Conservation (phyloP, 2,797 vertebrate genomes). For the Euphonia xanthogaster region DNA sequence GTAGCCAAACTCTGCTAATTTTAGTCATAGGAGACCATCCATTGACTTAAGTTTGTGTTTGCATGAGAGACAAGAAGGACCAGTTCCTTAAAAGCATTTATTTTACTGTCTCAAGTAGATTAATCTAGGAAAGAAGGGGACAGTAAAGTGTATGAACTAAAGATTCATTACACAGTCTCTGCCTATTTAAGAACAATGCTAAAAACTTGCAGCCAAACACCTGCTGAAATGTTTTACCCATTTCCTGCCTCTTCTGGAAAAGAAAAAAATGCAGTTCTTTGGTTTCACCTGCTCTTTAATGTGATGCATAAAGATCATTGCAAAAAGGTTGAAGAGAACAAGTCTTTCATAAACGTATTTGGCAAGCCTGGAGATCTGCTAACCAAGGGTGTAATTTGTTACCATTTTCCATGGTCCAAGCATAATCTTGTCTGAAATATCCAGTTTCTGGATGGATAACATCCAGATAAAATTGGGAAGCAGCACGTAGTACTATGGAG, state of each 20-base stretch:
- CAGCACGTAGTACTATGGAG: background rate
- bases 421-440: background rate
- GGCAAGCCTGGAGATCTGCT: background rate
- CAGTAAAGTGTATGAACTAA: background rate
- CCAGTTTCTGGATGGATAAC: background rate
- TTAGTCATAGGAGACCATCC: background rate
- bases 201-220: background rate
- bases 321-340: background rate
- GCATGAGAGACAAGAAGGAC: background rate
- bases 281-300: background rate
- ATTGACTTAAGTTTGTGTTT: background rate
- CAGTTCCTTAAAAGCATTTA: background rate
- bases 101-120: background rate
- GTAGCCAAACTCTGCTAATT: background rate
- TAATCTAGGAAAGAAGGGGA: background rate
- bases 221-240: background rate
- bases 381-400: background rate
- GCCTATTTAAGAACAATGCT: background rate
- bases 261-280: background rate
- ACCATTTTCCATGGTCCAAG: background rate
- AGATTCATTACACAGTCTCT: background rate
- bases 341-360: background rate
- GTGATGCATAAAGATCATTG: background rate
- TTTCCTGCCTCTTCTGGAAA: background rate
- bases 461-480: background rate